Evolutionary conservation across 1,140 invertebrate genomes (phyloP).

Genomic region (Macrotrachela quadricornifera): DNA sequence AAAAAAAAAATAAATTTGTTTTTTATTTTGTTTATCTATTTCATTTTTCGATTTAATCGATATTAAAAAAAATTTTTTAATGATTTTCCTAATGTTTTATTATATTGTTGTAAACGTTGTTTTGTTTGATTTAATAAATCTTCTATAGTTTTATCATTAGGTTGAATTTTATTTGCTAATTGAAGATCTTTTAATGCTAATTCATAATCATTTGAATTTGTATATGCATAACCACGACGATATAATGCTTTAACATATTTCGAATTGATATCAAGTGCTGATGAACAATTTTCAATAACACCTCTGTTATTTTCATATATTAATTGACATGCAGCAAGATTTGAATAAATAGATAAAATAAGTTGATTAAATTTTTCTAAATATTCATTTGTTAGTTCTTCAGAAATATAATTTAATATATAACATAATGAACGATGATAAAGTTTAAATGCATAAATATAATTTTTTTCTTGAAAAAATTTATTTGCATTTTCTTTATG

Average conservation of each 20-base stretch:
- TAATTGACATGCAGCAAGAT: not conserved
- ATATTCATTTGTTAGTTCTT: conserved; percentile 46
- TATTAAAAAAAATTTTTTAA: not conserved
- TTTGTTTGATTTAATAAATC: not conserved
- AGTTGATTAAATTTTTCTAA: conserved; percentile 83
- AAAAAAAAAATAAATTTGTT: not conserved
- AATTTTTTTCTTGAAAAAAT: conserved; percentile 60
- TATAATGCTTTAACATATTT: conserved; percentile 68
- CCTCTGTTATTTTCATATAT: conserved; percentile 8
- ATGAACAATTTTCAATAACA: conserved; percentile 62
- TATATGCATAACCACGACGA: conserved; percentile 56
- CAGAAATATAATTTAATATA: conserved; percentile 45
- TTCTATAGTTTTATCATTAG: not conserved
- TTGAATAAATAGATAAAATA: conserved; percentile 66
- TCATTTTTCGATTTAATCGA: not conserved
- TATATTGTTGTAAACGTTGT: not conserved
- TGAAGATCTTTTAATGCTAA: conserved; percentile 48
- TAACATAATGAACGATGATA: conserved; percentile 76
- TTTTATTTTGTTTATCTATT: too few relatives aligned
- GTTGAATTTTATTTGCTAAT: not conserved
- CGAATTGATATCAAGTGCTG: conserved; percentile 59
- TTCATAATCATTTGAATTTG: conserved; percentile 50
- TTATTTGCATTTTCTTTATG: conserved; percentile 67
- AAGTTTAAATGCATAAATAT: conserved; percentile 57
- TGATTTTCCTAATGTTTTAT: not conserved